Evolutionary conservation across 2,113 vertebrate genomes (phyloP).

Genomic region (Raja brachyura): DNA sequence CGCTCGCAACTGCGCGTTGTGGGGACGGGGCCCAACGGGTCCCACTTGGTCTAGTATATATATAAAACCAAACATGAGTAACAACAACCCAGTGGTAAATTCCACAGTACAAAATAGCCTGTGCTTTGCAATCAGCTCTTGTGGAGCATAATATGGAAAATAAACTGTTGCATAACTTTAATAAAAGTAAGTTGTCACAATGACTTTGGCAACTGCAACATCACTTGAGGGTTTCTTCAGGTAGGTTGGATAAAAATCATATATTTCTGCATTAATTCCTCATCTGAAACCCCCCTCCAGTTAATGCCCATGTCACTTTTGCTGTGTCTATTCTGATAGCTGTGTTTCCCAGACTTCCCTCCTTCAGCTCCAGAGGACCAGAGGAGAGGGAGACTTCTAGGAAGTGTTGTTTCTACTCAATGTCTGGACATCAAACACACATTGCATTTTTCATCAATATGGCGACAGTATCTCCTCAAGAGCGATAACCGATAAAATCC

Average conservation of each 20-base stretch:
- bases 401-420: neutral
- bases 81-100: neutral
- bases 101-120: neutral
- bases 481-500: neutral
- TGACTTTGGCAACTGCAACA: neutral
- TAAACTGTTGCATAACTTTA: neutral
- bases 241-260: neutral
- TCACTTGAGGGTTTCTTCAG: neutral
- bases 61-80: neutral
- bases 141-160: neutral
- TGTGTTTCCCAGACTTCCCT: neutral
- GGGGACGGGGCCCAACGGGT: too few species aligned
- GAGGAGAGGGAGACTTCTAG: neutral
- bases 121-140: neutral
- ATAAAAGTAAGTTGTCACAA: neutral
- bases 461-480: neutral
- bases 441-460: neutral
- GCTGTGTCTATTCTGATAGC: neutral
- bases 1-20: too few species aligned
- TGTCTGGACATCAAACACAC: neutral
- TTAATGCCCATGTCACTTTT: neutral
- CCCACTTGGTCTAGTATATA: too few species aligned
- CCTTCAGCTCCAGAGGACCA: neutral
- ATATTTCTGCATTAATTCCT: neutral
- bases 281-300: neutral